Conservation (phyloP, 2,888 invertebrate species). For the Philhelius pedissequus region DNA sequence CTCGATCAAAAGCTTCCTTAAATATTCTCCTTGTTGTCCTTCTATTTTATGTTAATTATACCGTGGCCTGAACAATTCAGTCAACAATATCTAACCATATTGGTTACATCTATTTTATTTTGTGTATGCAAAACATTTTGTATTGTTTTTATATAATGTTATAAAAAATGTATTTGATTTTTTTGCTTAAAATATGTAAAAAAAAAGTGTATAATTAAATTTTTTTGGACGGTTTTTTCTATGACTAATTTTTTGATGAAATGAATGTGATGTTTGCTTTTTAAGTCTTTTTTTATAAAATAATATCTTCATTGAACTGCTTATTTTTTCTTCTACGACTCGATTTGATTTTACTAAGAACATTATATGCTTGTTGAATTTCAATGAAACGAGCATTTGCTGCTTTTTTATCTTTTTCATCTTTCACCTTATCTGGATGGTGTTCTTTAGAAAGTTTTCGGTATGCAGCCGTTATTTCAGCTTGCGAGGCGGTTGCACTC, state of each 20-base stretch:
- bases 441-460: constrained; percentile 89
- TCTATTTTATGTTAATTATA: no score
- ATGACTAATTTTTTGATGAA: neutral
- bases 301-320: constrained; percentile 81
- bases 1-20: no score
- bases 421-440: constrained; percentile 95
- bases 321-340: constrained; percentile 87
- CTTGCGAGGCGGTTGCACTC: constrained; percentile 88
- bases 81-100: no score
- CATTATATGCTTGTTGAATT: constrained; percentile 95
- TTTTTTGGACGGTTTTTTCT: neutral
- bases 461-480: constrained; percentile 91
- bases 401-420: constrained; percentile 82
- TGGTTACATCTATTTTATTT: no score
- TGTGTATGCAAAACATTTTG: neutral
- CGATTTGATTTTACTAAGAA: constrained; percentile 89
- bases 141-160: neutral
- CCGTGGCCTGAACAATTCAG: no score
- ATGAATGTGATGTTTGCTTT: neutral
- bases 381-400: constrained; percentile 95
- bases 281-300: constrained; percentile 17
- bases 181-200: neutral
- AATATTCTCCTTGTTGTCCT: no score
- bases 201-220: neutral
- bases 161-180: neutral